phyloP scores from a whole-genome alignment of 2,888 invertebrate species.

The Philereme vetulata region DNA sequence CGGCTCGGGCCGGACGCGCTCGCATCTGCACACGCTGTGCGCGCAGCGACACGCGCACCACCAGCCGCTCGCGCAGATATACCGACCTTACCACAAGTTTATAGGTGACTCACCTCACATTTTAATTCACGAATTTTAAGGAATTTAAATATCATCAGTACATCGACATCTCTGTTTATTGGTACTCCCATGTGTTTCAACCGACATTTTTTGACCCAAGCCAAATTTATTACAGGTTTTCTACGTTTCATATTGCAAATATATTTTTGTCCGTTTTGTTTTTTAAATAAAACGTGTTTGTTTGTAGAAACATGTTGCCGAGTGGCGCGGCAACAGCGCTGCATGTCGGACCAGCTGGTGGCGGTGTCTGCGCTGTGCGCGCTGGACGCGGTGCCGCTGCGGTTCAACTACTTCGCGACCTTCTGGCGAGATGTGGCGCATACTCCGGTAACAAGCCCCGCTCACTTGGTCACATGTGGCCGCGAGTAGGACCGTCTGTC shows the following conservation, averaged over 20 bases:
- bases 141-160: no score
- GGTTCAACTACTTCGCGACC: constrained; percentile 94
- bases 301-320: constrained; percentile 86
- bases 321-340: constrained; percentile 94
- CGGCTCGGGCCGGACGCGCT: constrained; percentile 86
- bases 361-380: constrained; percentile 95
- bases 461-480: no score
- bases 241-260: no score
- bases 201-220: no score
- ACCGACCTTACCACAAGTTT: constrained; percentile 94
- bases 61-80: constrained; percentile 91
- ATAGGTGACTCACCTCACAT: constrained; percentile 86
- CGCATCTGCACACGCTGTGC: constrained; percentile 92
- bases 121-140: no score
- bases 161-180: no score
- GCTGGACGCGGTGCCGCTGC: constrained; percentile 94
- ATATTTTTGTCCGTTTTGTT: no score
- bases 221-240: no score
- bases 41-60: constrained; percentile 83
- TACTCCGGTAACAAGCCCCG: constrained; percentile 81
- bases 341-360: constrained; percentile 93
- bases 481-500: no score
- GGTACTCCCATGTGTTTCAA: no score
- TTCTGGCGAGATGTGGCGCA: constrained; percentile 95
- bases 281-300: neutral